These are phyloP conservation scores for Tauraco hartlaubi DNA, from an alignment of 2,797 vertebrate species.

Conservation along the genomic window DNA sequence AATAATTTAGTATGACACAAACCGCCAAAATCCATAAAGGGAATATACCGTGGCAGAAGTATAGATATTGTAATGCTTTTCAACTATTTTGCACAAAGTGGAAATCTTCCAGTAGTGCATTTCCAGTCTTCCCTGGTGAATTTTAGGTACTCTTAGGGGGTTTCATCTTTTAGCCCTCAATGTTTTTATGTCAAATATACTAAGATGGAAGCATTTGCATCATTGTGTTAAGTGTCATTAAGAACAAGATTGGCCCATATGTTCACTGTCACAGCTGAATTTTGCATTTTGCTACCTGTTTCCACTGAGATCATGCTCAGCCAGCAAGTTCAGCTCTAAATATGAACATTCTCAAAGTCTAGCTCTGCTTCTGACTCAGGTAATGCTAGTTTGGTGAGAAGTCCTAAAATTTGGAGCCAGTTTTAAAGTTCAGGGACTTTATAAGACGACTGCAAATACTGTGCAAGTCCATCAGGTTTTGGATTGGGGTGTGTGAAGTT, in stretches of 20 bases:
- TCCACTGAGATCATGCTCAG: neutral
- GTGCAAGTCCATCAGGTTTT: slow-evolving; percentile 18
- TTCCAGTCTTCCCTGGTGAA: neutral
- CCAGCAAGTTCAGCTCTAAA: neutral
- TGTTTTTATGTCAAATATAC: neutral
- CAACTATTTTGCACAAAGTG: neutral
- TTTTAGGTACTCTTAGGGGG: neutral
- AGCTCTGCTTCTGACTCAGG: neutral
- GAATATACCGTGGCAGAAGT: neutral
- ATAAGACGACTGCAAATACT: neutral
- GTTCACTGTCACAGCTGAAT: neutral
- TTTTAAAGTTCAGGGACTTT: neutral
- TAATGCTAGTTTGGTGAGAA: neutral
- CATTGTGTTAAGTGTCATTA: neutral
- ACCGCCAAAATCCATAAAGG: neutral
- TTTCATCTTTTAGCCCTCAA: neutral
- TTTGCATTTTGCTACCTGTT: neutral
- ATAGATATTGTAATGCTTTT: neutral
- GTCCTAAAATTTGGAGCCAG: neutral
- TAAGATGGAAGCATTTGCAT: neutral
- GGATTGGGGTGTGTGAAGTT: neutral
- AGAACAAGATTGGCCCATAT: neutral
- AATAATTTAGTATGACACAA: neutral
- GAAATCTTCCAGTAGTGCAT: neutral
- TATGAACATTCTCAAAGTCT: neutral